Percentiles rank a stretch among this genome's conserved stretches.
phyloP scores from a whole-genome alignment of 2,888 invertebrate species.

The Listrodromus nycthemerus region DNA sequence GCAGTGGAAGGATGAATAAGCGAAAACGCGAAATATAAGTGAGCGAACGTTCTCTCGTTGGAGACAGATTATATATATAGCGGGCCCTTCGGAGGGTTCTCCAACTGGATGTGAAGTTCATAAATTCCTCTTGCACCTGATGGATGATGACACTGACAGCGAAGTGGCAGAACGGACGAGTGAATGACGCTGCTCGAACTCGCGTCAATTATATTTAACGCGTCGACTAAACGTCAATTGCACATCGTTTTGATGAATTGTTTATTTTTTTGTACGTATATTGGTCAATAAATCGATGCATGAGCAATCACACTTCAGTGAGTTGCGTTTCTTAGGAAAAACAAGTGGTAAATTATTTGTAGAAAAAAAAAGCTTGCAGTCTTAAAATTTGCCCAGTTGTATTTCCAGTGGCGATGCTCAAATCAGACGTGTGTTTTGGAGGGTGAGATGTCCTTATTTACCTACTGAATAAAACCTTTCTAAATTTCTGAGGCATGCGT shows the following conservation, averaged over 20 bases:
- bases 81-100: slow-evolving; percentile 14
- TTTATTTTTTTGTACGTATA: not conserved
- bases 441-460: no score
- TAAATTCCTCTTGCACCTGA: slow-evolving; percentile 35
- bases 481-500: not conserved
- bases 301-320: no score
- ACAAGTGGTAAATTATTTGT: no score
- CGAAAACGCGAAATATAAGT: slow-evolving; percentile 40
- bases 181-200: not conserved
- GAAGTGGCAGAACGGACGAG: slow-evolving; percentile 21
- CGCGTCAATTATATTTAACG: slow-evolving; percentile 30
- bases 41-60: slow-evolving; percentile 36
- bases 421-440: no score
- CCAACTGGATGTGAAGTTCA: slow-evolving; percentile 7
- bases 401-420: no score
- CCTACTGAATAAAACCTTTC: no score
- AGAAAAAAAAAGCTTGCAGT: no score
- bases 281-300: no score
- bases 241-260: not conserved
- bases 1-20: slow-evolving; percentile 47
- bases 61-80: slow-evolving; percentile 56
- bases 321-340: no score
- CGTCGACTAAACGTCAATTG: slow-evolving; percentile 23
- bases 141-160: slow-evolving; percentile 27
- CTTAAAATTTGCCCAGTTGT: no score